Evolutionary conservation across 2,888 invertebrate genomes (phyloP).

Genomic region (Macropis europaea): DNA sequence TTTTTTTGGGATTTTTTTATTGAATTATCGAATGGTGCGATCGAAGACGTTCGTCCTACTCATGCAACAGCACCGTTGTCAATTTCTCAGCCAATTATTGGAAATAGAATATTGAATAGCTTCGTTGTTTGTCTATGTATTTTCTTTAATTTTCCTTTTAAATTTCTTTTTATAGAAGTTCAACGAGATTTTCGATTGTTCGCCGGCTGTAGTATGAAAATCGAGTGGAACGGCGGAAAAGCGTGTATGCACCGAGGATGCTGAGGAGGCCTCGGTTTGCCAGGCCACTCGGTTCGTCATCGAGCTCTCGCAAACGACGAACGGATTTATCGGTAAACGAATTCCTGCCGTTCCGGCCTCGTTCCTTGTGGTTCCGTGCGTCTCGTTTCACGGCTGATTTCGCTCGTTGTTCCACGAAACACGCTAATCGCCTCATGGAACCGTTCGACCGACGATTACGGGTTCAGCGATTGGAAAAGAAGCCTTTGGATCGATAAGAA

Average conservation of each 20-base stretch:
- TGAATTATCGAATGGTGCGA: conserved; percentile 21
- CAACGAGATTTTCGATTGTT: background rate
- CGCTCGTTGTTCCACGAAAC: conserved; percentile 18
- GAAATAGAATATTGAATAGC: no score
- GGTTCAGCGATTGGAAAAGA: background rate
- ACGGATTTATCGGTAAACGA: conserved; percentile 43
- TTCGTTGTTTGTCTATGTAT: conserved; percentile 14
- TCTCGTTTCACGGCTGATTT: conserved; percentile 41
- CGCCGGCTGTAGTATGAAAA: background rate
- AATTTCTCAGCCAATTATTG: no score
- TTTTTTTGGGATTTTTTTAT: conserved; percentile 16
- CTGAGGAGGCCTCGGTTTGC: conserved; percentile 20
- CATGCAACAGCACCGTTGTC: no score
- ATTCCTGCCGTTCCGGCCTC: conserved; percentile 33
- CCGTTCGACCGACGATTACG: conserved; percentile 10
- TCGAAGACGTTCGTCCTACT: no score
- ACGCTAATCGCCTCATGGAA: conserved; percentile 3
- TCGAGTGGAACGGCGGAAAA: conserved; percentile 27
- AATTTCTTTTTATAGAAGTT: background rate
- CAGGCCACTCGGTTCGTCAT: conserved; percentile 29
- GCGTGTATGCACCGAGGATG: conserved; percentile 11
- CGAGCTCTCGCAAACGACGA: conserved; percentile 16
- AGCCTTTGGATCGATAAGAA: background rate
- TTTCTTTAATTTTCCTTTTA: background rate
- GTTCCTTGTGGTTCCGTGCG: background rate